Evolutionary conservation across 2,797 vertebrate genomes (phyloP), one percentile per base, ranked within the genome.

Genomic region (Spinus olivaceus): DNA sequence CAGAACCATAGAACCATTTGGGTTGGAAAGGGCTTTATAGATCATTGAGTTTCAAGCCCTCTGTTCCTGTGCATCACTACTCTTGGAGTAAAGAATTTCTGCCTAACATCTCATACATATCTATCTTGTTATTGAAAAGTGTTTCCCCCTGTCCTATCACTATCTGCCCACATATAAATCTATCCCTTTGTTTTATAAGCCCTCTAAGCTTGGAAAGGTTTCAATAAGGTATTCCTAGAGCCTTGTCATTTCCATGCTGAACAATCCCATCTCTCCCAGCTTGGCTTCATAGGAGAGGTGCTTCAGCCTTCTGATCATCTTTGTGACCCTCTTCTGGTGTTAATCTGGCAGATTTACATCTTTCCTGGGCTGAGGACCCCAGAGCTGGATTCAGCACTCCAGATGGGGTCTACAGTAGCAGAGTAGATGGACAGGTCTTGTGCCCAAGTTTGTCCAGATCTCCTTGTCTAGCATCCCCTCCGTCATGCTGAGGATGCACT

Each of bases 1-100:
- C 13, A 42, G 27, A 67, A 4, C 20, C 5, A 2, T 3, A 14
- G 21, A 60, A 33, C 16, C 2, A 0, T 41, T 53, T 54, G 14
- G 6, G 10, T 53, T 66, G 25, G 18, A 53, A 47, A 33, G 25
- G 18, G 8, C 8, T 32, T 22, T 20, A 27, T 8, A 19, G 14
- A 23, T 47, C 14, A 14, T 67, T 9, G 37, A 2, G 11, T 56
- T 63, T 32, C 23, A 56, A 1, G 15, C 9, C 8, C 2, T 27
- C 16, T 49, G 8, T 16, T 69, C 35, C 23, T 37, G 13, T 30
- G 4, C 5, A 4, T 49, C 32, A 24, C 6, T 42, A 3, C 6
- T 39, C n/a, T 18, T 2, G 2, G 21, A 60, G 8, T 47, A 47
- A 49, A 27, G 27, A 81, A 49, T 56, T 76, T 49, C 54, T 42